phyloP scores from a whole-genome alignment of 2,797 vertebrate genomes.

The Cyclopterus lumpus region DNA sequence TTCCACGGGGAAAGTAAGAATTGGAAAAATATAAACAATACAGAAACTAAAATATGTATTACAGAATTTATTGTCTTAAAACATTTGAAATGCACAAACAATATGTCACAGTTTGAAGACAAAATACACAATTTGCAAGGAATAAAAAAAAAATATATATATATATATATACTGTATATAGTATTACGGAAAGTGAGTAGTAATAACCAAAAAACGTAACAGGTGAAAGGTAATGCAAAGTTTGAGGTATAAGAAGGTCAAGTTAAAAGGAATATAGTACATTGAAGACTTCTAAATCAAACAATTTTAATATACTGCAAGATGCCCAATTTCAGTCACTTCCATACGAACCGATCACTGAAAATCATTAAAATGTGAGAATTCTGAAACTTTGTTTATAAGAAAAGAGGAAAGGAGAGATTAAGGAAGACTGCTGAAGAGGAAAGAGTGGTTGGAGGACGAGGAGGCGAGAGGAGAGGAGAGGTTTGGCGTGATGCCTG shows the following conservation, averaged over 20 bases:
- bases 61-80: neutral
- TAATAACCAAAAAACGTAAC: neutral
- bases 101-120: neutral
- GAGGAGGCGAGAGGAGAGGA: conserved; percentile 56
- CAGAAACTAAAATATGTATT: neutral
- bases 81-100: neutral
- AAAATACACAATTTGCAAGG: neutral
- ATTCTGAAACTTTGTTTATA: neutral
- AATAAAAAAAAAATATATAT: neutral
- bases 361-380: conserved; percentile 9
- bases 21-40: neutral
- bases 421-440: conserved; percentile 5
- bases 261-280: neutral
- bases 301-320: neutral
- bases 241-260: neutral
- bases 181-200: no score
- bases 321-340: neutral
- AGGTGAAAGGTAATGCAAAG: conserved; percentile 1
- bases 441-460: conserved; percentile 37
- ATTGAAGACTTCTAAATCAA: neutral
- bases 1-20: no score
- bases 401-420: neutral
- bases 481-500: conserved; percentile 51
- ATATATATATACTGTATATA: neutral
- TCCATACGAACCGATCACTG: neutral